phyloP scores from a whole-genome alignment of 2,888 invertebrate species.

The Habrosyne pyritoides region DNA sequence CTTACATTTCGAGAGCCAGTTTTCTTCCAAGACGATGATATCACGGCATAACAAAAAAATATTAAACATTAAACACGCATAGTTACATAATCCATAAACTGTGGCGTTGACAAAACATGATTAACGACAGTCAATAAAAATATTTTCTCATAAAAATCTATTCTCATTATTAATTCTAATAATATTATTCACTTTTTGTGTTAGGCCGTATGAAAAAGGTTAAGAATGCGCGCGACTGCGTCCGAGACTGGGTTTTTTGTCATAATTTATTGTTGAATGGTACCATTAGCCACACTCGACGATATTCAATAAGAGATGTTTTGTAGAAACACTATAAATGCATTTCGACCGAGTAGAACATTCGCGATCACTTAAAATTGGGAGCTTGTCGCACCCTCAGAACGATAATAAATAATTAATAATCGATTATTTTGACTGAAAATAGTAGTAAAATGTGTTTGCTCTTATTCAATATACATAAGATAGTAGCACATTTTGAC shows the following conservation, averaged over 20 bases:
- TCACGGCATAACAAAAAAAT: background rate
- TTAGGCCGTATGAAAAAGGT: conserved; percentile 24
- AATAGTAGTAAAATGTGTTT: too few relatives aligned
- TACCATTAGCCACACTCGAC: conserved; percentile 44
- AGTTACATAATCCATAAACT: conserved; percentile 27
- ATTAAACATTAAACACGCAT: background rate
- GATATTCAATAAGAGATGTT: conserved; percentile 8
- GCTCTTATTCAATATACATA: too few relatives aligned
- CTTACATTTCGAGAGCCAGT: too few relatives aligned
- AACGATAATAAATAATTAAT: too few relatives aligned
- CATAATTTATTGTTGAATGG: conserved; percentile 40
- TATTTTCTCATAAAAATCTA: conserved; percentile 56
- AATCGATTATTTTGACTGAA: too few relatives aligned
- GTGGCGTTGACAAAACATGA: conserved; percentile 67
- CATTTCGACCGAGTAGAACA: background rate
- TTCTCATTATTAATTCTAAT: conserved; percentile 64
- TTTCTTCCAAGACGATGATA: background rate
- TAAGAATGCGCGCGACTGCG: conserved; percentile 34
- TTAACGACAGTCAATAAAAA: conserved; percentile 59
- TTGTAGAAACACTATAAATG: background rate
- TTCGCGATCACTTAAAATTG: background rate
- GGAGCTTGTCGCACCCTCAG: background rate
- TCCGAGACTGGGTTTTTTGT: conserved; percentile 23
- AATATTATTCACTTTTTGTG: conserved; percentile 38
- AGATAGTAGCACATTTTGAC: too few relatives aligned